A percentile compares a stretch with the other conserved stretches of the same genome.
These are phyloP conservation scores for Charadrius vociferus DNA, from an alignment of 2,113 vertebrate genomes.

Conservation along the genomic window DNA sequence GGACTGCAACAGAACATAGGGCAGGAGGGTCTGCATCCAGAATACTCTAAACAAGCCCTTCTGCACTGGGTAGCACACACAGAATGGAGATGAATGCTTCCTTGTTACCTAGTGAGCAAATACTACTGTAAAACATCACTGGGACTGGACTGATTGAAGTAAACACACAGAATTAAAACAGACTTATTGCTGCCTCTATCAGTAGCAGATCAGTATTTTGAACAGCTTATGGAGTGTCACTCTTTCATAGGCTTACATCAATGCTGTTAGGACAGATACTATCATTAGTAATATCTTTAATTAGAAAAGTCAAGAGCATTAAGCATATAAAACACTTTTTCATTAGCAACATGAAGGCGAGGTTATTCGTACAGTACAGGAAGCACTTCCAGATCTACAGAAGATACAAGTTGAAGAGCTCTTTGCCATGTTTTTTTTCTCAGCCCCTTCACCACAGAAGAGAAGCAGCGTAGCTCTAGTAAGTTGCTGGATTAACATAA, in stretches of 20 bases:
- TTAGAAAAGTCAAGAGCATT: constrained; percentile 37
- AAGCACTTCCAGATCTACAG: constrained; percentile 18
- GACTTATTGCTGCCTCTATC: neutral
- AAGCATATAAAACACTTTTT: constrained; percentile 44
- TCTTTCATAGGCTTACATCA: neutral
- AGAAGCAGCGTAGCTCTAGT: neutral
- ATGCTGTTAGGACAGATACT: neutral
- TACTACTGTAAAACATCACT: neutral
- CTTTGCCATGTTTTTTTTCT: neutral
- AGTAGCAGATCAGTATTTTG: neutral
- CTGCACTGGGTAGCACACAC: neutral
- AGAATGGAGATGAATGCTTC: neutral
- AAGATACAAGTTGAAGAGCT: neutral
- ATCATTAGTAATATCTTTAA: constrained; percentile 11
- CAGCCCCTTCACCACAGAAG: constrained; percentile 16
- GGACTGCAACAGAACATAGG: rapidly evolving
- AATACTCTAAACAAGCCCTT: neutral
- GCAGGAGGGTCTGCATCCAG: neutral
- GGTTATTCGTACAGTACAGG: constrained; percentile 26
- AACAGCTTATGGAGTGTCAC: neutral
- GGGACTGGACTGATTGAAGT: neutral
- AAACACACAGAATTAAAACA: neutral
- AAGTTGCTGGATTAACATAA: constrained; percentile 2
- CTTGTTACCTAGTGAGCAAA: neutral
- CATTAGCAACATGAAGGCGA: constrained; percentile 25